phyloP scores from a whole-genome alignment of 2,113 vertebrate species.

The Pseudopipra pipra region DNA sequence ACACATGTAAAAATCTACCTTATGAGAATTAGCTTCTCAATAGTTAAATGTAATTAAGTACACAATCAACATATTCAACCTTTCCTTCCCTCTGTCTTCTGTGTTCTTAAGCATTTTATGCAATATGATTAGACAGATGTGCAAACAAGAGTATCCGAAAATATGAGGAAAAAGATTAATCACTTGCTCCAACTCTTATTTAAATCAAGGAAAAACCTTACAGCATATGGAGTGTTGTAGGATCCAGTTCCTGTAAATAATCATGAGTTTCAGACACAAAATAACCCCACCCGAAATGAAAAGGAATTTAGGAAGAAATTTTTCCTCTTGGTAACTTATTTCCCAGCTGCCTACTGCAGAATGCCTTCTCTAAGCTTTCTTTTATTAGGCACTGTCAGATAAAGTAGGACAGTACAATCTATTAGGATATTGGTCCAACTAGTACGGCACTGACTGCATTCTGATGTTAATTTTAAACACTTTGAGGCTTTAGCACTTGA shows the following conservation, averaged over 20 bases:
- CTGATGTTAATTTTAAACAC: not conserved
- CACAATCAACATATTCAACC: not conserved
- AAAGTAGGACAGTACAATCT: not conserved
- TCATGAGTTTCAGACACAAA: not conserved
- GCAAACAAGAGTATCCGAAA: not conserved
- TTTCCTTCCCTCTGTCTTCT: not conserved
- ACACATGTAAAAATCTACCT: not conserved
- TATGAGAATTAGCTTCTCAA: not conserved
- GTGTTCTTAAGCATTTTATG: constrained; percentile 30
- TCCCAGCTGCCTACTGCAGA: not conserved
- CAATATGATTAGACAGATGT: constrained; percentile 38
- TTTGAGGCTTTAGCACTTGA: not conserved
- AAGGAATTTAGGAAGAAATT: not conserved
- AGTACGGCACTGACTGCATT: not conserved
- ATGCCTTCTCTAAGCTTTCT: not conserved
- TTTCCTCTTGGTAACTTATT: not conserved
- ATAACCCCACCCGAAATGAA: not conserved
- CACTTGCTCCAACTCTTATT: not conserved
- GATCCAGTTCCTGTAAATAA: not conserved
- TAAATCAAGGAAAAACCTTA: constrained; percentile 1
- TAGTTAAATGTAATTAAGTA: not conserved
- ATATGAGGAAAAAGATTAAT: constrained; percentile 1
- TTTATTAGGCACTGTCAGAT: not conserved
- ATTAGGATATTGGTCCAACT: not conserved
- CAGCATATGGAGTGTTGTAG: not conserved